phyloP scores from a whole-genome alignment of 2,888 invertebrate genomes.

The Caenorhabditis parvicauda region DNA sequence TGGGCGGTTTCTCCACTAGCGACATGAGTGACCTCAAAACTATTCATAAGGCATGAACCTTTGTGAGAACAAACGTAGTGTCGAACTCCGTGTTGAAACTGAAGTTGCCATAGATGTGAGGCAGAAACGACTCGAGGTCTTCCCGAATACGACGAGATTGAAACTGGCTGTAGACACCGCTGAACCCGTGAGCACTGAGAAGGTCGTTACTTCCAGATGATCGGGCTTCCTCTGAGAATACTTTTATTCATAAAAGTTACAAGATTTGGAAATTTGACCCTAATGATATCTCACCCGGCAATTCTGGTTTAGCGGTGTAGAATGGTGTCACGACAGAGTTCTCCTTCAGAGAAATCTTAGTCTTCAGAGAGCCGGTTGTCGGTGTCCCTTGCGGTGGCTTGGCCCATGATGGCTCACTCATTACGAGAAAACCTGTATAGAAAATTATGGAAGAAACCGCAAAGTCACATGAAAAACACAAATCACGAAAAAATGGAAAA shows the following conservation, averaged over 20 bases:
- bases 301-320: conserved; percentile 31
- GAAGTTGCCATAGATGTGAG: conserved; percentile 47
- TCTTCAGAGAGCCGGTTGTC: conserved; percentile 23
- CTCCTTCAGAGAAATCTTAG: conserved; percentile 34
- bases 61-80: conserved; percentile 12
- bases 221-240: conserved; percentile 29
- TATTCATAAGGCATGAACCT: neutral
- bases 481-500: too few species aligned
- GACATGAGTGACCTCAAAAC: conserved; percentile 31
- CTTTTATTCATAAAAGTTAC: neutral
- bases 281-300: conserved; percentile 43
- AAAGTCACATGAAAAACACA: too few species aligned
- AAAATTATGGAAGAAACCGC: too few species aligned
- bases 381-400: neutral
- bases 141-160: conserved; percentile 26
- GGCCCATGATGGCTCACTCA: too few species aligned
- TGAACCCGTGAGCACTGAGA: conserved; percentile 35
- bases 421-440: too few species aligned
- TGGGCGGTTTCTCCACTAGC: conserved; percentile 50
- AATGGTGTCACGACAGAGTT: conserved; percentile 30
- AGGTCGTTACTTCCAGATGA: conserved; percentile 43
- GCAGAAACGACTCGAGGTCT: conserved; percentile 44
- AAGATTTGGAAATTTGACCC: conserved; percentile 1
- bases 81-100: conserved; percentile 34
- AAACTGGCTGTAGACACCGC: conserved; percentile 17